Conservation (phyloP, 1,140 invertebrate genomes). For the Caenorhabditis briggsae region DNA sequence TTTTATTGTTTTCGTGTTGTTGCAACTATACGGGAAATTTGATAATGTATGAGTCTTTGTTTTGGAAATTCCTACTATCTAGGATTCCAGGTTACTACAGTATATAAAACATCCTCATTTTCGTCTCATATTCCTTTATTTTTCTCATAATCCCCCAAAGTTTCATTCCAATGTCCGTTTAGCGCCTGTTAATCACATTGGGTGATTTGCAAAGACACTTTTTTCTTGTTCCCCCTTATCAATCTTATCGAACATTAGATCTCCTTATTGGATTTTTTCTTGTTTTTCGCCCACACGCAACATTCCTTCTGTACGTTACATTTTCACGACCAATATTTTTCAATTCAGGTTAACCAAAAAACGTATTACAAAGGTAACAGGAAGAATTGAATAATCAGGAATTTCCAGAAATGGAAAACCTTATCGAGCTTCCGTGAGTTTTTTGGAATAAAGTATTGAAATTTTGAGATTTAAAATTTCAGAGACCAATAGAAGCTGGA, state of each 20-base stretch:
- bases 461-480: background rate
- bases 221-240: constrained; percentile 37
- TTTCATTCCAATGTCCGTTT: background rate
- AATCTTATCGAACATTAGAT: constrained; percentile 19
- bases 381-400: background rate
- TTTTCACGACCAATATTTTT: background rate
- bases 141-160: background rate
- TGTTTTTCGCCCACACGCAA: constrained; percentile 3
- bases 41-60: background rate
- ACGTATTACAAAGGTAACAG: background rate
- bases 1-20: constrained; percentile 14
- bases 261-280: background rate
- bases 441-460: no score
- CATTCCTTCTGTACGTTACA: background rate
- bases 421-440: constrained; percentile 31
- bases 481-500: constrained; percentile 39
- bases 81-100: background rate
- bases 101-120: no score
- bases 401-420: constrained; percentile 29
- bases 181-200: constrained; percentile 52
- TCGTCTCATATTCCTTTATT: background rate
- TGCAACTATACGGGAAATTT: background rate
- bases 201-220: constrained; percentile 38
- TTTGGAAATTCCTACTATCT: background rate
- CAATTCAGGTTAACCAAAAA: background rate